These are phyloP conservation scores for Malachius bipustulatus DNA, from an alignment of 2,888 invertebrate species.

Conservation along the genomic window DNA sequence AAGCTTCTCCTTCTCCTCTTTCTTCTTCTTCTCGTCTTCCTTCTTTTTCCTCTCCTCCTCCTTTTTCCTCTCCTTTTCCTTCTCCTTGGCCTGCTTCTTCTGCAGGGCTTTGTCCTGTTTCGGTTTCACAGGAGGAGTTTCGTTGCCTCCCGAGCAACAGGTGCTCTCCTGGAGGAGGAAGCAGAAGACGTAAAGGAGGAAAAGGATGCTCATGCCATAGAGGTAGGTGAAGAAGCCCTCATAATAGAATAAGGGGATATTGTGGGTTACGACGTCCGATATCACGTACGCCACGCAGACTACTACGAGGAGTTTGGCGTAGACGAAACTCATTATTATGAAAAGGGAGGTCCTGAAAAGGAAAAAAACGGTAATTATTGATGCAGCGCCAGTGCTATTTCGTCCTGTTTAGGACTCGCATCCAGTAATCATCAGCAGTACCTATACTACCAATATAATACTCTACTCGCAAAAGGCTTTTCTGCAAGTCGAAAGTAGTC, in stretches of 20 bases:
- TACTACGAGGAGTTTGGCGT: constrained; percentile 87
- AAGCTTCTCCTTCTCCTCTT: constrained; percentile 44
- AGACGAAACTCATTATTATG: constrained; percentile 92
- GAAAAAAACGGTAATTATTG: constrained; percentile 25
- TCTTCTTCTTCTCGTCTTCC: constrained; percentile 49
- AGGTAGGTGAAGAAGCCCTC: constrained; percentile 93
- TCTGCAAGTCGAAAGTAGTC: too few species aligned
- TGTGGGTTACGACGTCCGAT: constrained; percentile 88
- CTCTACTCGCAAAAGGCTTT: too few species aligned
- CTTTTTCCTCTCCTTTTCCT: constrained; percentile 40
- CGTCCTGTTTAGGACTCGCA: background rate
- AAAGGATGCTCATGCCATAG: constrained; percentile 85
- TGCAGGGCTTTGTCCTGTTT: constrained; percentile 36
- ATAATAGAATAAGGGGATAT: constrained; percentile 83
- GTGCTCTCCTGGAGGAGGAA: constrained; percentile 85
- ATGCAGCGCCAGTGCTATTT: background rate
- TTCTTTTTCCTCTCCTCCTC: constrained; percentile 46
- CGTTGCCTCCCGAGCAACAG: constrained; percentile 64
- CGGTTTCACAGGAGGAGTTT: constrained; percentile 38
- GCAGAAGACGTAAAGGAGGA: constrained; percentile 88
- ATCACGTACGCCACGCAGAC: constrained; percentile 90
- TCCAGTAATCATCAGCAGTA: too few species aligned
- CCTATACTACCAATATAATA: too few species aligned
- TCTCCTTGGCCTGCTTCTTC: constrained; percentile 43
- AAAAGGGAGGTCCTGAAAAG: constrained; percentile 79